Evolutionary conservation across 2,113 vertebrate species (phyloP), one percentile per base, ranked within the genome.

Genomic region (Tachysurus vachellii): DNA sequence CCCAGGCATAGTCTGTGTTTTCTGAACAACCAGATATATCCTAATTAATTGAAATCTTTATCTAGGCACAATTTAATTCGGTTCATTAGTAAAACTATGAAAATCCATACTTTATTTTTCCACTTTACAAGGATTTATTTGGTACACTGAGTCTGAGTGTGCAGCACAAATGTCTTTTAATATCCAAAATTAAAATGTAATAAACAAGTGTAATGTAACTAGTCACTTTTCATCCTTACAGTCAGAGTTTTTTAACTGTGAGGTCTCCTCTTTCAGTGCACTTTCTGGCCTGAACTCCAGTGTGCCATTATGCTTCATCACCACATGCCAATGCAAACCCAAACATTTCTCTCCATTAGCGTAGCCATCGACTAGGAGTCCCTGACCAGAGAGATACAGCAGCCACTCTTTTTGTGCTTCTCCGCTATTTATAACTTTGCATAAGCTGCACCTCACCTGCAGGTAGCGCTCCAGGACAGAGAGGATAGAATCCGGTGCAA

Each of bases 401-500:
- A 92, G 85, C 94, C 95, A 95, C 50, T 88, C 36, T 31, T 92
- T 92, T 80, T 90, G 88, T 1, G 66, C 89, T 26, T 89, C 92
- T 11, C 80, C 89, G 50, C 88, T 88, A 56, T 87, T 66, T 50
- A 56, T 42, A 54, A 91, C 91, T 73, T 66, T 87, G 12, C 93
- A 92, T 71, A 95, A 81, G n/a, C 92, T 94, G 57, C 94, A 95
- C 56, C 92, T 91, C 0, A 92, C 90, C 44, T 89, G 92, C 87
- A 95, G 94, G 36, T 95, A 96, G 11, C 95, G 94, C 59, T 95
- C 94, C 0, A 96, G 88, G 1, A 94, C 88, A 0, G 91, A 87
- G 0, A 95, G 93, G 76, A 93, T 16, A 0, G 91, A 86, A 77
- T 95, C 93, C 0, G 86, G 28, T 0, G 85, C 76, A 0, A 88